Base-by-base conservation (phyloP, 2,113 vertebrate species). In the Theropithecus gelada region DNA sequence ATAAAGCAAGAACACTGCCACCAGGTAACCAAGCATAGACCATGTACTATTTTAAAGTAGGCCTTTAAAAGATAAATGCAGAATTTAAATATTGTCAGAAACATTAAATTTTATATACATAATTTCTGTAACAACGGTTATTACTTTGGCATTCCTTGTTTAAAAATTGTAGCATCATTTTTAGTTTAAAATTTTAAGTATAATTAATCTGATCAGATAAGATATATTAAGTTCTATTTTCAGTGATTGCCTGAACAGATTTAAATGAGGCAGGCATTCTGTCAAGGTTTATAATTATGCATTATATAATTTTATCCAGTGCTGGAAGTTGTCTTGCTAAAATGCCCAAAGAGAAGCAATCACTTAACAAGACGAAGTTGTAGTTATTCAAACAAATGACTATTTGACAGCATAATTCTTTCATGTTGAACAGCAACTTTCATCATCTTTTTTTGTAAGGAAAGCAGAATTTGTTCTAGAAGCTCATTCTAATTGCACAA, bases 401-500 rank as follows among this genome's bases (percentile, higher is more conserved):
- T 93, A 10, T 76, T 66, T 87, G 57, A 96, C 57, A 59, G 8
- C 25, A 70, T 95, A 88, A 84, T 75, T 90, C 10, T 80, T 94
- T 95, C 57, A 87, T 45, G 38, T 30, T 70, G 35, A 66, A 84
- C 13, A 94, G 40, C 90, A 94, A 18, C 45, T 50, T 4, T 61
- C 43, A 92, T 89, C 78, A 68, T n/a, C 12, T 55, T 50, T 95
- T 92, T 82, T 18, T 87, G 20, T 59, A 70, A 92, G 18, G 45
- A 93, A 96, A 86, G 18, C 25, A 64, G 18, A 52, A 6, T 84
- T 95, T 97, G 80, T 76, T 94, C 57, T 84, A 75, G 27, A 97
- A 94, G 10, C 6, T 30, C 7, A 68, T 96, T 55, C 32, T 89
- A 90, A 85, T 80, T 80, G 17, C 3, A 57, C 23, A 89, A 59